Conservation (phyloP, 2,888 invertebrate genomes). For the Monopis laevigella region DNA sequence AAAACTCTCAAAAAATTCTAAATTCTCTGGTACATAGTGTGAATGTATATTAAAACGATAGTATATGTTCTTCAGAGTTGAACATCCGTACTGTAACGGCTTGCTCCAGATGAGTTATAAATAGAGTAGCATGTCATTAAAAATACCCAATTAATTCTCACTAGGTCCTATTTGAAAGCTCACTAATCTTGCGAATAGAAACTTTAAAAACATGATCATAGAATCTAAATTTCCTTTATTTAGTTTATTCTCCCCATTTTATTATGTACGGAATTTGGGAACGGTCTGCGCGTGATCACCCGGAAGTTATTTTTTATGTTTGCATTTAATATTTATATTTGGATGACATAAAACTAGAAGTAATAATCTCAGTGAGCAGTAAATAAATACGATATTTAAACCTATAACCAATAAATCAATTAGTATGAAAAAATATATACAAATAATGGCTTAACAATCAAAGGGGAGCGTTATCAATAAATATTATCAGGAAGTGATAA, state of each 20-base stretch:
- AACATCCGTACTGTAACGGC: slow-evolving; percentile 1
- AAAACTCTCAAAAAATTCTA: too few species aligned
- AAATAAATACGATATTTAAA: slow-evolving; percentile 1
- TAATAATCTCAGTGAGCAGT: neutral
- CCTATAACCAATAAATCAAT: neutral
- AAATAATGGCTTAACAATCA: slow-evolving; percentile 6
- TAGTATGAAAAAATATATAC: neutral
- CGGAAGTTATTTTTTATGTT: too few species aligned
- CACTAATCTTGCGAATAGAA: too few species aligned
- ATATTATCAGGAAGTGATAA: neutral
- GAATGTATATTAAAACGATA: too few species aligned
- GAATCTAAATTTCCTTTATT: too few species aligned
- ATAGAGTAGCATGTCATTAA: slow-evolving; percentile 45
- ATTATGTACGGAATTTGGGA: too few species aligned
- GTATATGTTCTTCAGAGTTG: neutral
- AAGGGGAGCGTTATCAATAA: slow-evolving; percentile 6
- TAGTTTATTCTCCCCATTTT: too few species aligned
- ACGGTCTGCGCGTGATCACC: too few species aligned
- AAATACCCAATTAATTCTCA: slow-evolving; percentile 27
- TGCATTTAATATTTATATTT: neutral
- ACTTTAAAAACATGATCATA: too few species aligned
- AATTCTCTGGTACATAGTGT: too few species aligned
- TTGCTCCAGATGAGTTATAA: slow-evolving; percentile 32
- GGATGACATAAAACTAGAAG: too few species aligned
- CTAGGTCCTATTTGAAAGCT: slow-evolving; percentile 13